These are phyloP conservation scores for Haliclystus octoradiatus DNA, from an alignment of 30 jellyfish, hydroid and myxozoan genomes.

Conservation along the genomic window DNA sequence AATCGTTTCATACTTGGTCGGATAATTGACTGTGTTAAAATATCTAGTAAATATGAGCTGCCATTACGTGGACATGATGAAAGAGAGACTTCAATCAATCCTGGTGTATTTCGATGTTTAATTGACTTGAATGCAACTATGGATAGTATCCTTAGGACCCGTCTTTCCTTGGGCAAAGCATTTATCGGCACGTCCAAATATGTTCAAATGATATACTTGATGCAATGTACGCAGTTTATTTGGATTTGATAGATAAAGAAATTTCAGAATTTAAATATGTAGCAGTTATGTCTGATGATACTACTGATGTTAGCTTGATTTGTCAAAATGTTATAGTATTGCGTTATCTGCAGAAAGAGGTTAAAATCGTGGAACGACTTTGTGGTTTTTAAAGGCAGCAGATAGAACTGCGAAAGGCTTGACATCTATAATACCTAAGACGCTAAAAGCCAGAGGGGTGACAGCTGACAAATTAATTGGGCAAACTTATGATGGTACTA, in stretches of 20 bases:
- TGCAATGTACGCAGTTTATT: constrained; percentile 14
- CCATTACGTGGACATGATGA: constrained; percentile 55
- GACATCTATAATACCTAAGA: background rate
- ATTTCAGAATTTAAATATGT: constrained; percentile 13
- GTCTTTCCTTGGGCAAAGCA: constrained; percentile 14
- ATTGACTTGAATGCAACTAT: constrained; percentile 8
- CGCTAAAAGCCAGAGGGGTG: background rate
- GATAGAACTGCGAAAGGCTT: background rate
- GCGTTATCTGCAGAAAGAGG: background rate
- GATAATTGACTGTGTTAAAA: constrained; percentile 36
- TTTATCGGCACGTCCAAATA: constrained; percentile 42
- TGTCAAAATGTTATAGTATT: constrained; percentile 20
- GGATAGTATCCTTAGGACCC: constrained; percentile 21
- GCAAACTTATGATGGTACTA: constrained; percentile 33
- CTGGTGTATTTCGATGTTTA: constrained; percentile 43
- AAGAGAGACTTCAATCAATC: constrained; percentile 13
- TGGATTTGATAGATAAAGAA: constrained; percentile 5
- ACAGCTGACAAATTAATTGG: constrained; percentile 17
- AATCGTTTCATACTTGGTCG: constrained; percentile 29
- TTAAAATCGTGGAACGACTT: constrained; percentile 13
- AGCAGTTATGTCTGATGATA: constrained; percentile 14
- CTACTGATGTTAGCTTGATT: constrained; percentile 32
- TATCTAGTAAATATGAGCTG: constrained; percentile 33
- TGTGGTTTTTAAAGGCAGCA: constrained; percentile 16
- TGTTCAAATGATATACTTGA: constrained; percentile 33